Base-by-base conservation (phyloP, 2,888 invertebrate genomes). In the Pseudococcus jackbeardsleyi region DNA sequence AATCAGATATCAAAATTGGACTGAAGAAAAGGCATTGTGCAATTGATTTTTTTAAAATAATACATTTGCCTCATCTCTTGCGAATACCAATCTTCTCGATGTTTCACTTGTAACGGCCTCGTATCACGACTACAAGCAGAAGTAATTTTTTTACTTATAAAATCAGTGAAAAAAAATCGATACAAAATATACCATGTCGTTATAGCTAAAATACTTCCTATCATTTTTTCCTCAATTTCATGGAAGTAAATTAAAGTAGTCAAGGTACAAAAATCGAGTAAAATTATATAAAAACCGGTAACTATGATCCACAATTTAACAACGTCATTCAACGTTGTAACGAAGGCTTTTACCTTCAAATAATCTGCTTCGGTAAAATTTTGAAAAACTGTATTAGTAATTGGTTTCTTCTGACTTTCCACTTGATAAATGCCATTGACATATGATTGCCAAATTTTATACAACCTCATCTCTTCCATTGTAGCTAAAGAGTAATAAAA, bases 401-500 rank as follows among this genome's bases (percentile, higher is more conserved):
- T 8, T 82, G 79, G 46, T 46, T 82, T 82, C 11, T 82, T 46
- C 33, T 19, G 19, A 46, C 12, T 3, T 42, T 82, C 46, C 4
- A 82, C 46, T 46, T 82, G 19, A 5, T 6, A 6, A 9, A 82
- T 82, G 3, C 39, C 46, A 8, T 82, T 19, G 0, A 19, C 42
- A 19, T 42, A 82, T 1, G 11, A 19, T 22, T 46, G 46, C 79
- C 79, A 82, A 19, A 82, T 82, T 19, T 4, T 82, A 12, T 82
- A 82, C 19, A 82, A 46, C 19, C 79, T 82, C 46, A 46, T 46
- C 46, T 82, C 79, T 19, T 82, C 79, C 79, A 82, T 82, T 9
- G 19, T 19, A 19, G 15, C 46, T 46, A 82, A 82, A 3, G 79
- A 82, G 3, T 42, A 82, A 46, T 82, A 82, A 46, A 46, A 82